Evolutionary conservation across 2,888 invertebrate genomes (phyloP).

Genomic region (Xestia xanthographa): DNA sequence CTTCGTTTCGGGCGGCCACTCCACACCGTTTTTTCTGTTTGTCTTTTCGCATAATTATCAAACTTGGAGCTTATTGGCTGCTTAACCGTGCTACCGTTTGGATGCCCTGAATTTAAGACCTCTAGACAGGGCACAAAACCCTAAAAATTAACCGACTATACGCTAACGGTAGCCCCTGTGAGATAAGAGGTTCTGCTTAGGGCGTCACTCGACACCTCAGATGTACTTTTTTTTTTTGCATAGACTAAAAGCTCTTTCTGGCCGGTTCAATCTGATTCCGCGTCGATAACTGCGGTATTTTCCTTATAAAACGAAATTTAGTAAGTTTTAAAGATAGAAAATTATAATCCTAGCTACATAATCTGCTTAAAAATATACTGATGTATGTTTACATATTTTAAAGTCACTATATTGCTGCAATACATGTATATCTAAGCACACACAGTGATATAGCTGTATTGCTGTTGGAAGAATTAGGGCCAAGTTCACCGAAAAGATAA

Average conservation of each 20-base stretch:
- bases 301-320: slow-evolving; percentile 9
- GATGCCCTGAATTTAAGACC: not conserved
- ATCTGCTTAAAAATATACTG: slow-evolving; percentile 52
- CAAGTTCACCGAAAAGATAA: too few relatives aligned
- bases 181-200: not conserved
- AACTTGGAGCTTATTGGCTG: not conserved
- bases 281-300: not conserved
- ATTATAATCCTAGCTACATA: slow-evolving; percentile 38
- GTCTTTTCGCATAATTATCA: not conserved
- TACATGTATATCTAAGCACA: slow-evolving; percentile 51
- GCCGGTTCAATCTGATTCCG: not conserved
- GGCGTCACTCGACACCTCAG: not conserved
- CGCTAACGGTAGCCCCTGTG: not conserved
- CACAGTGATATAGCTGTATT: slow-evolving; percentile 23
- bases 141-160: not conserved
- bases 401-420: slow-evolving; percentile 56
- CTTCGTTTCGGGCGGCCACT: not conserved
- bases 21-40: too few relatives aligned
- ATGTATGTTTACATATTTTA: slow-evolving; percentile 25
- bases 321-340: slow-evolving; percentile 25
- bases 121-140: not conserved
- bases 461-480: slow-evolving; percentile 1
- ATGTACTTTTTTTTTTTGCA: not conserved
- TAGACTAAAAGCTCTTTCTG: not conserved
- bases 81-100: not conserved